phyloP scores from a whole-genome alignment of 2,797 vertebrate species.

The Myotis pilosus region DNA sequence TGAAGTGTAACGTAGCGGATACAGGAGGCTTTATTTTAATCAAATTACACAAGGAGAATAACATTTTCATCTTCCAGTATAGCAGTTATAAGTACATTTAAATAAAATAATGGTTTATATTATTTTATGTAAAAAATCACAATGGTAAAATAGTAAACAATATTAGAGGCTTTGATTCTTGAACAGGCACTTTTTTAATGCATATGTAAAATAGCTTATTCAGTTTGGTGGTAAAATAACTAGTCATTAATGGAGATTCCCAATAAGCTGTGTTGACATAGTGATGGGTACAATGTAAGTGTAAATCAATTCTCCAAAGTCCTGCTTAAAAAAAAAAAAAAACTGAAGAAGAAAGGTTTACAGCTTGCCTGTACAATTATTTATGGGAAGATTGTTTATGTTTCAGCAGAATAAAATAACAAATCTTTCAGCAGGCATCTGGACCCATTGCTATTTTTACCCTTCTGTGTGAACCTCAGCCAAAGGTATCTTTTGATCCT shows the following conservation, averaged over 20 bases:
- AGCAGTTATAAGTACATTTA: not conserved
- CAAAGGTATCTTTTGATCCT: not conserved
- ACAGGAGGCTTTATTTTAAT: not conserved
- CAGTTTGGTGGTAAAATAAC: slow-evolving; percentile 21
- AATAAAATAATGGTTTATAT: not conserved
- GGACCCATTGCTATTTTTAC: slow-evolving; percentile 38
- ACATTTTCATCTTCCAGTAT: not conserved
- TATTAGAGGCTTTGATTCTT: not conserved
- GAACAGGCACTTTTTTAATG: not conserved
- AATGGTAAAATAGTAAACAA: not conserved
- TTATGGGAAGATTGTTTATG: slow-evolving; percentile 45
- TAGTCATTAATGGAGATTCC: not conserved
- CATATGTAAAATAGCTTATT: slow-evolving; percentile 7
- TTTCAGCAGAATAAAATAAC: not conserved
- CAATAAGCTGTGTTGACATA: not conserved
- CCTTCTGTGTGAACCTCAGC: not conserved
- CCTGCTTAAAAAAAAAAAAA: not conserved
- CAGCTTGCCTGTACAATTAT: not conserved
- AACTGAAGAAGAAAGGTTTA: not conserved
- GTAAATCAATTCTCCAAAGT: slow-evolving; percentile 32
- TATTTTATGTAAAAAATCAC: slow-evolving; percentile 1
- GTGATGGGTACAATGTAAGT: not conserved
- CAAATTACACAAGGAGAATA: not conserved
- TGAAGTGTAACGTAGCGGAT: not conserved
- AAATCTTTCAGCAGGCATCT: slow-evolving; percentile 19